A percentile compares a stretch with the other conserved stretches of the same genome.
Evolutionary conservation across 2,113 vertebrate genomes (phyloP).

Genomic region (Amphilophus citrinellus): DNA sequence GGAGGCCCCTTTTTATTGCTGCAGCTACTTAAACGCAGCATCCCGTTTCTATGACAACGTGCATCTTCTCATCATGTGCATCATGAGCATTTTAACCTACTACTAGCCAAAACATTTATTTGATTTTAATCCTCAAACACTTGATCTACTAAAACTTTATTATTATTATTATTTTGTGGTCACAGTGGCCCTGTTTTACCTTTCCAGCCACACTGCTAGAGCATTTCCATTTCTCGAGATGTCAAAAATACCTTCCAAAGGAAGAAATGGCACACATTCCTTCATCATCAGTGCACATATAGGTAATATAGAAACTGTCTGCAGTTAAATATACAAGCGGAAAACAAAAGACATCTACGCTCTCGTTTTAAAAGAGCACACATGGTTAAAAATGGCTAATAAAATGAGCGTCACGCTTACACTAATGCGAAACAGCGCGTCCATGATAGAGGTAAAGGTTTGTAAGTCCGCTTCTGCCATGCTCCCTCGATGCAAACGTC

Average conservation of each 20-base stretch:
- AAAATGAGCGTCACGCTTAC: constrained; percentile 81
- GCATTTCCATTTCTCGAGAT: neutral
- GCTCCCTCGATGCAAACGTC: constrained; percentile 6
- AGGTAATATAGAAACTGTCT: neutral
- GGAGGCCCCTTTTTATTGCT: constrained; percentile 22
- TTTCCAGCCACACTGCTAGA: neutral
- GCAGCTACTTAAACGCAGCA: constrained; percentile 56
- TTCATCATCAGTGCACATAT: neutral
- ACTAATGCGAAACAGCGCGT: constrained; percentile 92
- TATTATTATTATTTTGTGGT: neutral
- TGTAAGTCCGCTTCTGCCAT: constrained; percentile 94
- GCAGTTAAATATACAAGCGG: neutral
- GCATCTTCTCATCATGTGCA: constrained; percentile 49
- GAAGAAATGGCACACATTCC: neutral
- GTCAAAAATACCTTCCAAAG: neutral
- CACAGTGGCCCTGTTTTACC: neutral
- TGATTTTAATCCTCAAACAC: neutral
- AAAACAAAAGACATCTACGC: neutral
- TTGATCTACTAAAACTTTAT: neutral
- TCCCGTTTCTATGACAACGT: constrained; percentile 83
- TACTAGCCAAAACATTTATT: neutral
- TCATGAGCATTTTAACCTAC: constrained; percentile 17
- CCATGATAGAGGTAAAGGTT: constrained; percentile 93
- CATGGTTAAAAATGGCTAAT: neutral
- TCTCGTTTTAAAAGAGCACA: neutral